Percentiles rank a stretch among this genome's conserved stretches.
These are phyloP conservation scores for Sebastes diaconus DNA, from an alignment of 2,797 vertebrate genomes.

Conservation along the genomic window DNA sequence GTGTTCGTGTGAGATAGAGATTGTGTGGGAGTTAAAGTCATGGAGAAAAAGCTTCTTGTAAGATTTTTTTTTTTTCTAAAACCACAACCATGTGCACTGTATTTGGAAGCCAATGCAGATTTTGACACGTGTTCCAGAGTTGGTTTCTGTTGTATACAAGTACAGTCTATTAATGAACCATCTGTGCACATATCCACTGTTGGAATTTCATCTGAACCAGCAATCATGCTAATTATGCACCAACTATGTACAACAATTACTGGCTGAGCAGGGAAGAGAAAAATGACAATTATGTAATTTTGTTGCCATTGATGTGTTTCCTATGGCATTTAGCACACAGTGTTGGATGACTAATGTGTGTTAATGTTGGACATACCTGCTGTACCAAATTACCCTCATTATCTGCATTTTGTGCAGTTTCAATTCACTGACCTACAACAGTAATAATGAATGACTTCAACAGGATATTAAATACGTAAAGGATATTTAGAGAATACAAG, in stretches of 20 bases:
- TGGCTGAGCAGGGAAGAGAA: neutral
- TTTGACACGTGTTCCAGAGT: neutral
- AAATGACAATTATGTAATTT: neutral
- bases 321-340: neutral
- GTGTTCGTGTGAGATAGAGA: neutral
- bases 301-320: neutral
- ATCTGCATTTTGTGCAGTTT: neutral
- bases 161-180: neutral
- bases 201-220: neutral
- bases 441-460: neutral
- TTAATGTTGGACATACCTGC: neutral
- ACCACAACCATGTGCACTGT: neutral
- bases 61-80: neutral
- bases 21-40: neutral
- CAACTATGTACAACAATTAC: neutral
- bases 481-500: neutral
- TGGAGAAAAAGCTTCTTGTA: neutral
- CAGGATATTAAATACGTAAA: neutral
- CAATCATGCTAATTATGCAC: conserved; percentile 7
- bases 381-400: neutral
- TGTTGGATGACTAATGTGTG: neutral
- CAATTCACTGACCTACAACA: neutral
- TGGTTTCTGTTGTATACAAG: neutral
- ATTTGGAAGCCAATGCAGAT: neutral
- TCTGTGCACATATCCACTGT: neutral